Evolutionary conservation across 2,113 vertebrate genomes (phyloP).

Genomic region (Cavia porcellus): DNA sequence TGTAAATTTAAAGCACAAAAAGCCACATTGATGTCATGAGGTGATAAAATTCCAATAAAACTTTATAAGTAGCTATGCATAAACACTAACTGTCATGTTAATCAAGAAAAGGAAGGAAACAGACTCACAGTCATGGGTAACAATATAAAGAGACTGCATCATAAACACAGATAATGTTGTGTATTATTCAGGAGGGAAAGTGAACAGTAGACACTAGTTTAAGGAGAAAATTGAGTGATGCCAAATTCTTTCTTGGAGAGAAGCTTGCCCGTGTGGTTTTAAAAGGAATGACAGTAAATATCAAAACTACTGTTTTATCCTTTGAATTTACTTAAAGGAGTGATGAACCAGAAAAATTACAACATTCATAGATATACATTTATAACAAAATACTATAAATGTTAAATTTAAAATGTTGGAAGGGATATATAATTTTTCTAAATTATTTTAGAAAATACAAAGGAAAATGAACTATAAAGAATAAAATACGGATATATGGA

Average conservation of each 20-base stretch:
- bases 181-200: background rate
- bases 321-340: background rate
- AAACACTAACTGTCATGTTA: conserved; percentile 1
- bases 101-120: background rate
- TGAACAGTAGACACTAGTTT: background rate
- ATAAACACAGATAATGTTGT: background rate
- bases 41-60: background rate
- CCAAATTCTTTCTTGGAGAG: background rate
- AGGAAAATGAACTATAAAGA: background rate
- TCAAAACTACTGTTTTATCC: background rate
- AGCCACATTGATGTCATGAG: background rate
- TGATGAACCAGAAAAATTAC: background rate
- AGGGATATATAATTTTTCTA: background rate
- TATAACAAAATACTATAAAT: background rate
- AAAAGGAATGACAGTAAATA: background rate
- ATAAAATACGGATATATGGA: background rate
- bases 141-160: background rate
- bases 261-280: background rate
- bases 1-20: background rate
- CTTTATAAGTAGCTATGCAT: background rate
- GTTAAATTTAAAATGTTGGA: background rate
- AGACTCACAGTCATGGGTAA: background rate
- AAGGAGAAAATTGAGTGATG: background rate
- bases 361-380: background rate
- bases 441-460: conserved; percentile 22